phyloP scores from a whole-genome alignment of 2,888 invertebrate species.

The Sphaerophoria rueppellii region DNA sequence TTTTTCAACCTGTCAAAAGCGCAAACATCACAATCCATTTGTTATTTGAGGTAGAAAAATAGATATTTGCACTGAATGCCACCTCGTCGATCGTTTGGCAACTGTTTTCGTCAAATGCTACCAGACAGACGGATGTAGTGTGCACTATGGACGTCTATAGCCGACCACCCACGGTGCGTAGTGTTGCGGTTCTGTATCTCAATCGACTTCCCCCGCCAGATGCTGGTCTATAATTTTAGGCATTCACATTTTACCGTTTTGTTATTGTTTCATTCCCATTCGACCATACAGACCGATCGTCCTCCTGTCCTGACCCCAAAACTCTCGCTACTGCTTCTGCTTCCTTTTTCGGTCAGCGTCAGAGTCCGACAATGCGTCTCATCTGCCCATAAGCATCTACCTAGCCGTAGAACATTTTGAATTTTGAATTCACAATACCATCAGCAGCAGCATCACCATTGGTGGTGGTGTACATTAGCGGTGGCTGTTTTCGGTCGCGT shows the following conservation, averaged over 20 bases:
- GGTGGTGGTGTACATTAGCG: conserved; percentile 71
- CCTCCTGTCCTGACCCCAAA: conserved; percentile 18
- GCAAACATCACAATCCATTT: conserved; percentile 68
- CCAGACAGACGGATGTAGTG: conserved; percentile 52
- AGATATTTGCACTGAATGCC: conserved; percentile 46
- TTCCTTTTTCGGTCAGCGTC: conserved; percentile 14
- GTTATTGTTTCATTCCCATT: conserved; percentile 69
- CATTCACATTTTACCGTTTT: conserved; percentile 67
- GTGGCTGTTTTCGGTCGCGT: conserved; percentile 73
- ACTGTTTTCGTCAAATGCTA: conserved; percentile 64
- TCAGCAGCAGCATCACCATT: conserved; percentile 60
- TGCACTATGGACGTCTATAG: neutral
- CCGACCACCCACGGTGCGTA: conserved; percentile 64
- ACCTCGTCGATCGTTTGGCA: conserved; percentile 61
- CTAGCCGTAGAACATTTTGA: conserved; percentile 24
- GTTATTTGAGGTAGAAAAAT: conserved; percentile 52
- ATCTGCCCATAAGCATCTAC: conserved; percentile 16
- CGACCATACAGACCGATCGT: conserved; percentile 30
- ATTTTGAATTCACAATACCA: conserved; percentile 68
- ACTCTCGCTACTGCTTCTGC: neutral
- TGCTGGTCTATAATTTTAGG: conserved; percentile 42
- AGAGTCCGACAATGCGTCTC: neutral
- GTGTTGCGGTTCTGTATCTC: conserved; percentile 38
- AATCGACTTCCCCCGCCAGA: conserved; percentile 30
- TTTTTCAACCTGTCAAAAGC: conserved; percentile 68